Base-by-base conservation (phyloP, 2,888 invertebrate genomes). In the Hirtodrosophila trivittata region DNA sequence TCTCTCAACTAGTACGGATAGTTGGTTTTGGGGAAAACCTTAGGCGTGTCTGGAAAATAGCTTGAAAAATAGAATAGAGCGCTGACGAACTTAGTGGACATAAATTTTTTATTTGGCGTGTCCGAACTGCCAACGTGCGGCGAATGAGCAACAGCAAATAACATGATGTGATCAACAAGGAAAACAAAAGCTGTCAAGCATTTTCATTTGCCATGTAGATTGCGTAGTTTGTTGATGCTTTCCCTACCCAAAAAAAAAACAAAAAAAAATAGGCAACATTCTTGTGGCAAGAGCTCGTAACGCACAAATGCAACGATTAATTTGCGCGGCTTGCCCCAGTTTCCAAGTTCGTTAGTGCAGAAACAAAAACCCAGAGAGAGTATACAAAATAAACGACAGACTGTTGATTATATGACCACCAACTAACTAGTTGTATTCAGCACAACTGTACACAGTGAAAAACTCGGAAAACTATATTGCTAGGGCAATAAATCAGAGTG, bases 41-140 rank as follows among this genome's bases (percentile, higher is more conserved):
- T 56, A 54, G 49, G 69, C 57, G 13, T 49, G 58, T 51, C 58
- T 60, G 62, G 62, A 78, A 63, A 72, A 75, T 72, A 69, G 72
- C 64, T 54, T 42, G 58, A 42, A 42, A 66, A 58, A 42, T 18
- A 38, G 10, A 6, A 18, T 13, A 32, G 1, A 21, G 13, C 9
- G 18, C 16, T 38, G 35, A 50, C 47, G 52, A 12, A 38, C 41
- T 25, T 6, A 33, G 47, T 49, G 32, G 25, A 58, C 35, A 39
- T 4, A 14, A 21, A 10, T 28, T 37, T 59, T 59, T 55, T 51
- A 46, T 37, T 35, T 21, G 18, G 3, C 2, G 18, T 21, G 5
- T 21, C 18, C n/a, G n/a, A n/a, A n/a, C n/a, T n/a, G n/a, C 63
- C 75, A 67, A 77, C 74, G 75, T 77, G 60, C 55, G 57, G 54